Base-by-base conservation (phyloP, 2,113 vertebrate genomes). In the Ariopsis seemanni region DNA sequence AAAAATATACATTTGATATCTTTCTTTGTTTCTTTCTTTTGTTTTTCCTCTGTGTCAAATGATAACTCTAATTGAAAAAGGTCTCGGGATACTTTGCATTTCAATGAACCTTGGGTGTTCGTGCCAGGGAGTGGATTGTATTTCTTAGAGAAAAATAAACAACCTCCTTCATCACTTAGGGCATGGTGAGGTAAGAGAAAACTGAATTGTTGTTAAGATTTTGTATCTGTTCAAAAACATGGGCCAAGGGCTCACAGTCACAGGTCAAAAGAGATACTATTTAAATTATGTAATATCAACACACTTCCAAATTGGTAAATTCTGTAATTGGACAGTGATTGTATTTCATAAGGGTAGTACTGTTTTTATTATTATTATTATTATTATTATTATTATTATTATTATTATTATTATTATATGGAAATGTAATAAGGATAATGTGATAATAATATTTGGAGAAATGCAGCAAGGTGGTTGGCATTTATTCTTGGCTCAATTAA, bases 381-480 rank as follows among this genome's bases (percentile, higher is more conserved):
- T 53, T 78, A 15, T 78, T n/a, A 78, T 78, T 42, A 42, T 42
- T 42, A 42, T 42, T 42, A 42, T 42, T 42, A 42, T 42, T 42
- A 42, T 42, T 42, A 78, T 52, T 78, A 5, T 53, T 78, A 15
- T 78, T n/a, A 78, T 78, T 12, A 78, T 25, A 12, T 50, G 8
- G 50, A 7, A 14, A 52, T 78, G 48, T 53, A 20, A n/a, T 53
- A 53, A 53, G 50, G 11, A n/a, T n/a, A 78, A 78, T 14, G 11
- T 12, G 7, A 53, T 25, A 25, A 5, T 1, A 27, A 78, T 5
- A 1, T 55, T 57, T 30, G n/a, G n/a, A 58, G 53, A 79, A 58
- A 80, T 58, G 55, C 75, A 78, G 53, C n/a, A 80, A 80, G 78
- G 78, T 27, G 52, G 25, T 55, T 78, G 75, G 50, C 52, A 27